phyloP scores from a whole-genome alignment of 2,888 invertebrate genomes.

The Agonum fuliginosum region DNA sequence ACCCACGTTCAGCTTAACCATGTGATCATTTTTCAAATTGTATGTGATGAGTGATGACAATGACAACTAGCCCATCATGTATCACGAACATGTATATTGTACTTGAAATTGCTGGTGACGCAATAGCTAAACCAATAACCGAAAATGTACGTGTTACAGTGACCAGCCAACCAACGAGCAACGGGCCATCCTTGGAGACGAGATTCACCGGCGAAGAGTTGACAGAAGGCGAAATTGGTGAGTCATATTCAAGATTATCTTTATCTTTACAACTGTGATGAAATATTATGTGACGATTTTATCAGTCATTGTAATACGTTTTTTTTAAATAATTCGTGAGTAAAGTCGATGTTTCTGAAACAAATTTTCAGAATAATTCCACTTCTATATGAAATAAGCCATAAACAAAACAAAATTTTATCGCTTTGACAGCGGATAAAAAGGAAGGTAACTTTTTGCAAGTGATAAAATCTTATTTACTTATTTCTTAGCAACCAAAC shows the following conservation, averaged over 20 bases:
- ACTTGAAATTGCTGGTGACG: constrained; percentile 6
- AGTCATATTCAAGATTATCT: constrained; percentile 3
- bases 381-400: no score
- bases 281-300: no score
- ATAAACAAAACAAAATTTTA: no score
- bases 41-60: constrained; percentile 10
- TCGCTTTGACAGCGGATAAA: no score
- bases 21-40: constrained; percentile 11
- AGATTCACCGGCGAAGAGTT: not conserved
- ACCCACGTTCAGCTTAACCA: not conserved
- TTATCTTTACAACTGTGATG: no score
- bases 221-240: not conserved
- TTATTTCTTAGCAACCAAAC: no score
- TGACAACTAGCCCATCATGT: not conserved
- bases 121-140: constrained; percentile 20
- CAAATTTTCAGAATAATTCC: no score
- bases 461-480: no score
- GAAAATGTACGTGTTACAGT: constrained; percentile 23
- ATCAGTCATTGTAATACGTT: no score
- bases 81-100: not conserved
- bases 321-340: no score
- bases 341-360: no score
- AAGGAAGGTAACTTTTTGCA: no score
- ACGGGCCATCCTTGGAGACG: not conserved
- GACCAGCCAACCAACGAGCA: not conserved